Evolutionary conservation across 2,113 vertebrate genomes (phyloP).

Genomic region (Pachyramphus minor): DNA sequence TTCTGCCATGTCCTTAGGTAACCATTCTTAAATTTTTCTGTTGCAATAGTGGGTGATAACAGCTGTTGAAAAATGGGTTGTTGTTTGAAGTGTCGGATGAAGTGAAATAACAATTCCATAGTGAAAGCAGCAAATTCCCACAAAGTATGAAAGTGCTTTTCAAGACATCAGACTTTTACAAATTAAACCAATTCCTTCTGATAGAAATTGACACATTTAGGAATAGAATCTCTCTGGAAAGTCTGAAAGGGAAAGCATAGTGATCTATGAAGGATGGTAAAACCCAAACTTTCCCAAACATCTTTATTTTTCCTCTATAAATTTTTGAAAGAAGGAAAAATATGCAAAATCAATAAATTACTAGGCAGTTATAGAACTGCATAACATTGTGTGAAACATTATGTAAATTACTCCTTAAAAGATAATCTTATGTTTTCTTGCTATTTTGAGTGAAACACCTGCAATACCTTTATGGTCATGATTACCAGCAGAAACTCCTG

Average conservation of each 20-base stretch:
- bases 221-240: not conserved
- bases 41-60: not conserved
- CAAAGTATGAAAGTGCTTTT: not conserved
- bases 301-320: not conserved
- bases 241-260: not conserved
- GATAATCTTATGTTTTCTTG: not conserved
- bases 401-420: not conserved
- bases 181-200: not conserved
- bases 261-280: not conserved
- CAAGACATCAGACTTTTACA: not conserved
- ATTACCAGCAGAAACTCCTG: not conserved
- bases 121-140: not conserved
- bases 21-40: not conserved
- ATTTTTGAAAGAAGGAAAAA: not conserved
- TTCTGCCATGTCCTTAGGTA: not conserved
- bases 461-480: not conserved
- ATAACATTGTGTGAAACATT: not conserved
- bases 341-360: not conserved
- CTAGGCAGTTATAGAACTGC: not conserved
- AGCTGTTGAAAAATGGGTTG: not conserved
- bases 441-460: not conserved
- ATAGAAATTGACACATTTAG: not conserved
- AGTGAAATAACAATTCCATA: not conserved
- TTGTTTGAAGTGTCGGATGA: not conserved
- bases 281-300: not conserved